Conservation (phyloP, 2,888 invertebrate species). For the Nomada goodeniana region DNA sequence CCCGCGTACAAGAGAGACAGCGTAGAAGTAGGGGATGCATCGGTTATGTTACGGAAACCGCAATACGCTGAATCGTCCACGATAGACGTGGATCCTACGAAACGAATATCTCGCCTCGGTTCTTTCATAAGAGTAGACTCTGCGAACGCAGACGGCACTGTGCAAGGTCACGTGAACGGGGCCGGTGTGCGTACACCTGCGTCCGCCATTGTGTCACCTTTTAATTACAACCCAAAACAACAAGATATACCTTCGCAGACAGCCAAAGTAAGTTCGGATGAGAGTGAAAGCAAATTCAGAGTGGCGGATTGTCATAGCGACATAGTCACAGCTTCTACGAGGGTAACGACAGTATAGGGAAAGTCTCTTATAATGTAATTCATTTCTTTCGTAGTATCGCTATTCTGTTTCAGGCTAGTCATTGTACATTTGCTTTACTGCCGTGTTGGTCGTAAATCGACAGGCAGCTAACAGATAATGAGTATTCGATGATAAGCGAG, state of each 20-base stretch:
- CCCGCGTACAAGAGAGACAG: constrained; percentile 43
- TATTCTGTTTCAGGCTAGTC: constrained; percentile 74
- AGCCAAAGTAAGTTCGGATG: constrained; percentile 57
- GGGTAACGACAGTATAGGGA: constrained; percentile 80
- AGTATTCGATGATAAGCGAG: constrained; percentile 43
- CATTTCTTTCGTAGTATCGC: constrained; percentile 58
- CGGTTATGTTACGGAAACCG: constrained; percentile 73
- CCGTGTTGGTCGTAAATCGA: constrained; percentile 12
- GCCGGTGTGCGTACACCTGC: constrained; percentile 69
- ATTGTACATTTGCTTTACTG: constrained; percentile 66
- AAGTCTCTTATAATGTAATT: constrained; percentile 21
- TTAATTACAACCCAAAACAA: constrained; percentile 84
- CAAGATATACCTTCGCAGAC: constrained; percentile 68
- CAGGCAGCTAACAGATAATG: constrained; percentile 15
- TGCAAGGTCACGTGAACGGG: constrained; percentile 50
- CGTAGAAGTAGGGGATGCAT: constrained; percentile 60
- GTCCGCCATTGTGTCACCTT: constrained; percentile 85
- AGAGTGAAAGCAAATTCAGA: constrained; percentile 67
- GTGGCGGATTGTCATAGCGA: constrained; percentile 76
- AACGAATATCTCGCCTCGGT: constrained; percentile 85
- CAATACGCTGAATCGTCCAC: constrained; percentile 57
- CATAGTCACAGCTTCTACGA: constrained; percentile 78
- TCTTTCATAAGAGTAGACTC: constrained; percentile 85
- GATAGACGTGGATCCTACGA: constrained; percentile 79
- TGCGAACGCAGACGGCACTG: constrained; percentile 64